Conservation (phyloP, 2,113 vertebrate species). For the Bucco capensis region DNA sequence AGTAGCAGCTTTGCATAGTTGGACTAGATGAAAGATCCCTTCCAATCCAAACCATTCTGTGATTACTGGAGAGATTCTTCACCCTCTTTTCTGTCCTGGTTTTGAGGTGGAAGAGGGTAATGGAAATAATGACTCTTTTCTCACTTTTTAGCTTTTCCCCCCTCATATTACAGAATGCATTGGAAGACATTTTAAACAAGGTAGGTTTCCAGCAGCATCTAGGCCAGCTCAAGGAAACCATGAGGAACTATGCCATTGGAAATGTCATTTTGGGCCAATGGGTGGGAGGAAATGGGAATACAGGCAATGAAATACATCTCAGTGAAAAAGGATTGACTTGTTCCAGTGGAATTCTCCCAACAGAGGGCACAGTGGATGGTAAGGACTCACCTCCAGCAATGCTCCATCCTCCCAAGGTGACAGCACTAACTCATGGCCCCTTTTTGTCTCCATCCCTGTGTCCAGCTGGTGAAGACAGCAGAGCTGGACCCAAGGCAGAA, state of each 20-base stretch:
- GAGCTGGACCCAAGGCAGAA: slow-evolving; percentile 86
- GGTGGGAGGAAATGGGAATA: not conserved
- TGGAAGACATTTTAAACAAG: not conserved
- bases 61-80: not conserved
- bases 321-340: not conserved
- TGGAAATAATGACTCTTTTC: not conserved
- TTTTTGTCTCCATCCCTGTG: not conserved
- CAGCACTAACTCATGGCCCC: not conserved
- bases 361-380: accelerated
- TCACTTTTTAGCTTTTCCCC: accelerated
- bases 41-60: too few species aligned
- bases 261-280: not conserved
- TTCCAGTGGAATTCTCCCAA: not conserved
- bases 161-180: not conserved
- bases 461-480: slow-evolving; percentile 87
- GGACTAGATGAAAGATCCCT: too few species aligned
- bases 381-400: not conserved
- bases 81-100: not conserved
- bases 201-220: not conserved
- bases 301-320: not conserved
- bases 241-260: not conserved
- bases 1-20: not conserved
- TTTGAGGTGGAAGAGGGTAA: not conserved
- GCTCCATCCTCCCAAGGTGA: not conserved
- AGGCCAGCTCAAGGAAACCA: not conserved